phyloP scores from a whole-genome alignment of 2,113 vertebrate genomes.

The Scopus umbretta region DNA sequence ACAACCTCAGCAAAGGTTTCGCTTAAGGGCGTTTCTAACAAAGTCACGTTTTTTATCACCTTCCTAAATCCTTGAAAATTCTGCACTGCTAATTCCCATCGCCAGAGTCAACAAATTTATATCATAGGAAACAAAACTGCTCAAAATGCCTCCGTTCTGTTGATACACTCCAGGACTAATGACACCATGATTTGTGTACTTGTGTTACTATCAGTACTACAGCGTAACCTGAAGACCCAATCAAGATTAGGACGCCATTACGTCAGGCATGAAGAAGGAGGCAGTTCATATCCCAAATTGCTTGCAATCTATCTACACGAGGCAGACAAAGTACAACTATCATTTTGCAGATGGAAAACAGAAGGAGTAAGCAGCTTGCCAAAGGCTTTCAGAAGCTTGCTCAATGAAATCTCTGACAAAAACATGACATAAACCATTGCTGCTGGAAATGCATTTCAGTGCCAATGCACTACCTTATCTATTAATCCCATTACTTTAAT shows the following conservation, averaged over 20 bases:
- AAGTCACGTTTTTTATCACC: background rate
- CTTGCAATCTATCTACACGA: background rate
- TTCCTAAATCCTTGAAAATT: background rate
- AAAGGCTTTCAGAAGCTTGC: slow-evolving; percentile 33
- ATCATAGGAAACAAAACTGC: background rate
- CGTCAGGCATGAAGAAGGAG: background rate
- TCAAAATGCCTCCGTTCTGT: background rate
- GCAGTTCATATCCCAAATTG: background rate
- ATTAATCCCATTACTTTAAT: background rate
- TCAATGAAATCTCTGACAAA: slow-evolving; percentile 42
- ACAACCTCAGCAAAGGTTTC: background rate
- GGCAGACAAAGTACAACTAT: background rate
- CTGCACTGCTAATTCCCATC: background rate
- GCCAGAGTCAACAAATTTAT: background rate
- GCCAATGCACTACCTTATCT: background rate
- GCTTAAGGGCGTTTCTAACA: background rate
- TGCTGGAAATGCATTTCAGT: background rate
- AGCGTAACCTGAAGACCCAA: background rate
- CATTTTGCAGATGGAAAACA: slow-evolving; percentile 48
- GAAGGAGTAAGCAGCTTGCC: slow-evolving; percentile 49
- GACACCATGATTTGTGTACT: background rate
- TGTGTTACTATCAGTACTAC: background rate
- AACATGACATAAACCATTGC: slow-evolving; percentile 6
- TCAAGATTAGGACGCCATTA: background rate
- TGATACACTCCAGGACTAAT: background rate